A percentile compares a stretch with the other conserved stretches of the same genome.
Conservation (phyloP, 1,140 invertebrate genomes). For the Drosophila equinoxialis region DNA sequence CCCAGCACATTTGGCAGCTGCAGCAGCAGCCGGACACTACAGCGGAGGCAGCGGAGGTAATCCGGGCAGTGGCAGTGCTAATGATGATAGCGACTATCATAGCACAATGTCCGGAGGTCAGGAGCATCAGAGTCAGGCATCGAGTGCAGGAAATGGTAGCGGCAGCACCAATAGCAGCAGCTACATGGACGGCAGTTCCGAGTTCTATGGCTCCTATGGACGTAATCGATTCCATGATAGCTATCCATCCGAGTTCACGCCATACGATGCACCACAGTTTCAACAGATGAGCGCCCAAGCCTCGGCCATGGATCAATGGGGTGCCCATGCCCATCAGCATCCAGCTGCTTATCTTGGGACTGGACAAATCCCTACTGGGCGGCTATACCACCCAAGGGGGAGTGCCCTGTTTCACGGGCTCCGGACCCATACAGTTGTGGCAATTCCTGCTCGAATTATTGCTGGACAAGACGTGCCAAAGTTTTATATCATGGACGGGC, state of each 20-base stretch:
- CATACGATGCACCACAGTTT: conserved; percentile 90
- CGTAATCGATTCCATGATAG: conserved; percentile 65
- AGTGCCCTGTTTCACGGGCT: conserved; percentile 86
- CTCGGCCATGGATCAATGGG: conserved; percentile 84
- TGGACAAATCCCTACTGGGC: conserved; percentile 78
- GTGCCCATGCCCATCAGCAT: conserved; percentile 84
- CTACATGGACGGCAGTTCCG: conserved; percentile 87
- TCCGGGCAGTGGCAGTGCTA: conserved; percentile 19
- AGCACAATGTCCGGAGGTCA: conserved; percentile 75
- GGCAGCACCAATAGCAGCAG: conserved; percentile 64
- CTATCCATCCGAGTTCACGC: conserved; percentile 77
- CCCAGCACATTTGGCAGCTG: conserved; percentile 68
- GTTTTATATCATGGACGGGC: conserved; percentile 98
- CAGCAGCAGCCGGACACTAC: conserved; percentile 56
- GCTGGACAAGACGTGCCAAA: conserved; percentile 97
- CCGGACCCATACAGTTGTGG: conserved; percentile 97
- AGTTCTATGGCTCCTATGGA: conserved; percentile 86
- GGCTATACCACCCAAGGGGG: conserved; percentile 79
- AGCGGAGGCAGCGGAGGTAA: conserved; percentile 27
- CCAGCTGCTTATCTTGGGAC: conserved; percentile 76
- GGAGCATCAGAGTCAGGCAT: conserved; percentile 88
- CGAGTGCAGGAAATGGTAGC: conserved; percentile 74
- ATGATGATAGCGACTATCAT: conserved; percentile 79
- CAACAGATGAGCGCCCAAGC: conserved; percentile 91
- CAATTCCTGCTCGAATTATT: conserved; percentile 98